Evolutionary conservation across 2,113 vertebrate species (phyloP).

Genomic region (Phalacrocorax brasilianus): DNA sequence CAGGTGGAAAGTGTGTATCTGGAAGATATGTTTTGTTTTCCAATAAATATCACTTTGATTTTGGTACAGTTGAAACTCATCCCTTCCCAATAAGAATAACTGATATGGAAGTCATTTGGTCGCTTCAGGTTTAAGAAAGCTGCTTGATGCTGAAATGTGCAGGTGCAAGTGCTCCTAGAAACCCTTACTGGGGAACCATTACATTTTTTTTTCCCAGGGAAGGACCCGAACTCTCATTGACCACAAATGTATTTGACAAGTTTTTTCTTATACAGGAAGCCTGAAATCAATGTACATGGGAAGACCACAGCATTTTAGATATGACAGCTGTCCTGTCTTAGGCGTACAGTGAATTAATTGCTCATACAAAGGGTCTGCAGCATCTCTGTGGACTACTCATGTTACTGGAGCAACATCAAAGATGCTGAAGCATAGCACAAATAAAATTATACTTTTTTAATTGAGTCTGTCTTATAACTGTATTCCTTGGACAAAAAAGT

Average conservation of each 20-base stretch:
- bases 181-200: rapidly evolving
- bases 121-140: background rate
- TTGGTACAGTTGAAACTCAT: background rate
- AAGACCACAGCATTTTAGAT: background rate
- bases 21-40: background rate
- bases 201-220: too few species aligned
- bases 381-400: background rate
- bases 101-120: background rate
- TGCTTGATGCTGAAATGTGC: background rate
- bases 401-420: background rate
- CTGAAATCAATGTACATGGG: background rate
- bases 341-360: background rate
- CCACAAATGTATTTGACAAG: rapidly evolving
- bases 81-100: background rate
- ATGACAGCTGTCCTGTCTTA: background rate
- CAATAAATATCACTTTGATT: background rate
- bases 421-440: background rate
- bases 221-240: background rate
- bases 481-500: background rate
- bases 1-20: background rate
- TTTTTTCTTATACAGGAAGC: background rate
- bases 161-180: background rate
- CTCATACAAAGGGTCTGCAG: background rate
- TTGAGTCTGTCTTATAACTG: background rate
- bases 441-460: background rate